Base-by-base conservation (phyloP, 2,797 vertebrate genomes). In the Enteromius radiatus region DNA sequence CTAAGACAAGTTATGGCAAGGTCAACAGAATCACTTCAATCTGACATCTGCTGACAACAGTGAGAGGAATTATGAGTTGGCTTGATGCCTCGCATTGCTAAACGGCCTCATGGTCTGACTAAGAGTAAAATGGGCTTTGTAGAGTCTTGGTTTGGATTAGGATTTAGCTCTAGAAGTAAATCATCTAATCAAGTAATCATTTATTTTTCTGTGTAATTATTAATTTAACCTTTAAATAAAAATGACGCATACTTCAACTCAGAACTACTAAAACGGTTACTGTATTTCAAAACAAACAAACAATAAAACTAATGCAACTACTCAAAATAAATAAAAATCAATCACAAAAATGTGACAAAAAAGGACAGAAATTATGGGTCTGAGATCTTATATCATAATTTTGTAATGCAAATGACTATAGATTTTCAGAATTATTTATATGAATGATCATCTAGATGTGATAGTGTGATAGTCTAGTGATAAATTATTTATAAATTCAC, bases 11-110 rank as follows among this genome's bases (percentile, higher is more conserved):
- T 26, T 54, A 43, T 68, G 41, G 49, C 43, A 70, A 76, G 67
- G 84, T 69, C 76, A 81, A 78, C n/a, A 76, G 43, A 67, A 56
- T 69, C 71, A 26, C 28, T 59, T 33, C 85, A 82, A 87, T 79
- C 78, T 77, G 84, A 84, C 80, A 86, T 43, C 56, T 83, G 71
- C 80, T 68, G 83, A 52, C 36, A 78, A 78, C 23, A 69, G 19
- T 8, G 26, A 67, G 49, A 81, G 79, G 33, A 82, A 82, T 76
- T 82, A 76, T 76, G 47, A 45, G 38, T 56, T 76, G 38, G 38
- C 3, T 31, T 38, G 69, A 81, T 47, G 41, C 79, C n/a, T 81
- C 19, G 8, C 33, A 56, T 31, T 70, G 47, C 7, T 63, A 31
- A 47, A 76, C 21, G 11, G 33, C 63, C 77, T 68, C 41, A 47